These are phyloP conservation scores for Eidolon helvum DNA, from an alignment of 2,113 vertebrate species.

Conservation along the genomic window DNA sequence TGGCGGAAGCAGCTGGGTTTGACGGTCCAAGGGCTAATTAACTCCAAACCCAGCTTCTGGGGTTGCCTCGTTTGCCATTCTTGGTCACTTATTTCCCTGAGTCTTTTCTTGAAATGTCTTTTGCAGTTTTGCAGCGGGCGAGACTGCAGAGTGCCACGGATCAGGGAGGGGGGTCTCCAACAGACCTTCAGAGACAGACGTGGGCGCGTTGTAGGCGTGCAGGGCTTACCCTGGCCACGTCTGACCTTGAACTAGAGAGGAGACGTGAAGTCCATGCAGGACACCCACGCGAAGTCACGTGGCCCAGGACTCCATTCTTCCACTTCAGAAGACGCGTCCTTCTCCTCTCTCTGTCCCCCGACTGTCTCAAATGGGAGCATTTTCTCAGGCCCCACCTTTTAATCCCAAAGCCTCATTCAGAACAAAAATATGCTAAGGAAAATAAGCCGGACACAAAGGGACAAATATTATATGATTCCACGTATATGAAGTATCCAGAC, in stretches of 20 bases:
- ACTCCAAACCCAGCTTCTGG: constrained; percentile 75
- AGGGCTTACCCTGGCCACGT: background rate
- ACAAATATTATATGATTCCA: background rate
- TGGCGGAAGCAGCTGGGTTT: constrained; percentile 79
- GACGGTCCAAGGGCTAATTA: constrained; percentile 85
- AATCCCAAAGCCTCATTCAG: background rate
- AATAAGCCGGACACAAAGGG: background rate
- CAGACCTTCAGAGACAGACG: too few relatives aligned
- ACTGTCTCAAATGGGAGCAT: background rate
- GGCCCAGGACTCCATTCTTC: background rate
- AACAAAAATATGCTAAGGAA: background rate
- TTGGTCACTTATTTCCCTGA: constrained; percentile 71
- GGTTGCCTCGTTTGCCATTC: constrained; percentile 68
- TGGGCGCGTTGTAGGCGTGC: background rate
- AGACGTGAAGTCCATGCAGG: background rate
- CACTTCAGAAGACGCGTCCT: background rate
- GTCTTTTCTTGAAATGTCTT: constrained; percentile 55
- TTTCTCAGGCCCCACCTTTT: background rate
- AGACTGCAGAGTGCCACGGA: background rate
- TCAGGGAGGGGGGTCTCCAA: background rate
- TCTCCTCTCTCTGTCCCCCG: too few relatives aligned
- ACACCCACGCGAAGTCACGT: background rate
- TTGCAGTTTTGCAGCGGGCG: constrained; percentile 8
- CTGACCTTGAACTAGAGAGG: background rate
- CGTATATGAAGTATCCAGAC: background rate